Evolutionary conservation across 2,888 invertebrate genomes (phyloP).

Genomic region (Empis stercorea): DNA sequence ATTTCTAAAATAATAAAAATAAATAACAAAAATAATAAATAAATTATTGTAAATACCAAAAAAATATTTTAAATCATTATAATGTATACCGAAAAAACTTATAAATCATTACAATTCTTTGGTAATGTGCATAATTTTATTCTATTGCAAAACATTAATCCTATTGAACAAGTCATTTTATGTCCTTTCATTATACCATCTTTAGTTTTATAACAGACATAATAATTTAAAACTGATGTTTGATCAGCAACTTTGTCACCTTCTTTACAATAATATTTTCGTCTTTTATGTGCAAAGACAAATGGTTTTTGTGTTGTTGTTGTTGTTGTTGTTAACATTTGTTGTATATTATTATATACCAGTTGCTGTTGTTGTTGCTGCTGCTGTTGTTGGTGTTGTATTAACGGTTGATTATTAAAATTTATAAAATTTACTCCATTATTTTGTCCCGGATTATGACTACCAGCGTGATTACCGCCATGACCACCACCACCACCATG

Average conservation of each 20-base stretch:
- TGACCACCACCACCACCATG: conserved; percentile 14
- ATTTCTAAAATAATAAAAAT: too few relatives aligned
- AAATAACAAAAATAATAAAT: too few relatives aligned
- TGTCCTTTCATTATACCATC: conserved; percentile 34
- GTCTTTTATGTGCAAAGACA: conserved; percentile 19
- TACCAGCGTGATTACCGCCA: too few relatives aligned
- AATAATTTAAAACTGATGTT: conserved; percentile 37
- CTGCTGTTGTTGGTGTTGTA: too few relatives aligned
- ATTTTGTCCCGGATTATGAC: too few relatives aligned
- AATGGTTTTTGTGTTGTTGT: conserved; percentile 7
- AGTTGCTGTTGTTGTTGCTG: too few relatives aligned
- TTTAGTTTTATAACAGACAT: conserved; percentile 36
- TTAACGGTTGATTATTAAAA: too few relatives aligned
- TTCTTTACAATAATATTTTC: conserved; percentile 34
- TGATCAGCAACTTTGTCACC: conserved; percentile 38
- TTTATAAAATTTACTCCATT: neutral
- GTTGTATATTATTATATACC: neutral
- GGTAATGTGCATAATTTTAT: conserved; percentile 36
- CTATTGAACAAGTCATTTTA: conserved; percentile 37
- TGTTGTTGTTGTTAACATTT: conserved; percentile 7
- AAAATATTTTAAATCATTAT: too few relatives aligned
- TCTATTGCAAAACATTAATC: conserved; percentile 37
- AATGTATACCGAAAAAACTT: too few relatives aligned
- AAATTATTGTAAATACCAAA: too few relatives aligned
- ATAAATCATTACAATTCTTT: conserved; percentile 23